A percentile compares a stretch with the other conserved stretches of the same genome.
phyloP scores from a whole-genome alignment of 2,113 vertebrate genomes.

The Myrmecophaga tridactyla region DNA sequence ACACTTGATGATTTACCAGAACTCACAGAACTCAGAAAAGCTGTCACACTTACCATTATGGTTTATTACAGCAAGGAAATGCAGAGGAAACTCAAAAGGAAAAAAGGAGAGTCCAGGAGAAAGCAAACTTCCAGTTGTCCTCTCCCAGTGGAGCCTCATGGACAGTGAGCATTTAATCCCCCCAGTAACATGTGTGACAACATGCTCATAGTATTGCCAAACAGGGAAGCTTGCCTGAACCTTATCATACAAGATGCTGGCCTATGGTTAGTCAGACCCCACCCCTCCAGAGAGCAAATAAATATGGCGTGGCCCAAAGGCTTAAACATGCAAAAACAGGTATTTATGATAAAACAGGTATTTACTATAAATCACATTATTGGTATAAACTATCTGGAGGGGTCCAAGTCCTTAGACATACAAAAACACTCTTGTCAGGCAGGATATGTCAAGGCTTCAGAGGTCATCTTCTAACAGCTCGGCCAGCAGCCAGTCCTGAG shows the following conservation, averaged over 20 bases:
- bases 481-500: neutral
- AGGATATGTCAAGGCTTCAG: neutral
- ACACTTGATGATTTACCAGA: neutral
- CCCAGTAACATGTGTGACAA: neutral
- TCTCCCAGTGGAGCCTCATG: neutral
- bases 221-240: neutral
- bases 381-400: neutral
- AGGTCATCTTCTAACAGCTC: neutral
- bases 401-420: neutral
- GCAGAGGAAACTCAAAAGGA: neutral
- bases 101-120: neutral
- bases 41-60: neutral
- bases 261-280: neutral
- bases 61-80: neutral
- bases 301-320: neutral
- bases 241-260: neutral
- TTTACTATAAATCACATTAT: neutral
- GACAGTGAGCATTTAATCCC: neutral
- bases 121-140: neutral
- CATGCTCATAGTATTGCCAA: neutral
- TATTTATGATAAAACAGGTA: neutral
- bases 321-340: neutral
- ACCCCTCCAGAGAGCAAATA: neutral
- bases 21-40: neutral
- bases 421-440: neutral